Evolutionary conservation across 2,888 invertebrate species (phyloP), one percentile per base, ranked within the genome.

Genomic region (Orthosia incerta): DNA sequence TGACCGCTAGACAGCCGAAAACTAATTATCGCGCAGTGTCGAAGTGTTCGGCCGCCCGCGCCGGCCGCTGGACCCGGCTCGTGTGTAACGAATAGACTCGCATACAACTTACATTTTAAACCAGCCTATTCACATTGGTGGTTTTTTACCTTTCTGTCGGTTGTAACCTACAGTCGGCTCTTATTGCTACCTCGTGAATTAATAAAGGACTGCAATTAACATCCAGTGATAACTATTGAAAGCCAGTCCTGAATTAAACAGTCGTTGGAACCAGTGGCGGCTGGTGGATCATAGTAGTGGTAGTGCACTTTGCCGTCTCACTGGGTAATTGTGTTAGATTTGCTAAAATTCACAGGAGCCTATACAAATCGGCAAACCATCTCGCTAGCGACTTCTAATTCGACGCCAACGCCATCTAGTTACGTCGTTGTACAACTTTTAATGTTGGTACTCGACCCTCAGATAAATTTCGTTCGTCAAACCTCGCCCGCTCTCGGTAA

Each of bases 1-100:
- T 94, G 94, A 93, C 92, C 89, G 91, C 87, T 90, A 87, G 87
- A 89, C 90, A 90, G 90, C 89, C 92, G 91, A 93, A 93, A 93
- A 94, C 91, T 93, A 94, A 94, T 94, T 94, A 94, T 91, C 92
- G 90, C 81, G 86, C 84, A 87, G 88, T 89, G 90, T 85, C 86
- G 87, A 87, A 85, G 83, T 89, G 89, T 84, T 88, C 85, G 85
- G 60, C 63, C 67, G 51, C n/a, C 81, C 84, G 18, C 23, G 55
- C 15, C 60, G 60, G 20, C 20, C 45, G 45, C 60, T 60, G 86
- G 87, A 26, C 83, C 79, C 67, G 65, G 62, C 80, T 82, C 76
- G 83, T 81, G 80, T 81, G 74, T 82, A 83, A 80, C 77, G 64
- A 78, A 82, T 77, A 85, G 70, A 50, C 71, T 74, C 65, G 73